Base-by-base conservation (phyloP, 2,113 vertebrate genomes). In the Hydropotes inermis region DNA sequence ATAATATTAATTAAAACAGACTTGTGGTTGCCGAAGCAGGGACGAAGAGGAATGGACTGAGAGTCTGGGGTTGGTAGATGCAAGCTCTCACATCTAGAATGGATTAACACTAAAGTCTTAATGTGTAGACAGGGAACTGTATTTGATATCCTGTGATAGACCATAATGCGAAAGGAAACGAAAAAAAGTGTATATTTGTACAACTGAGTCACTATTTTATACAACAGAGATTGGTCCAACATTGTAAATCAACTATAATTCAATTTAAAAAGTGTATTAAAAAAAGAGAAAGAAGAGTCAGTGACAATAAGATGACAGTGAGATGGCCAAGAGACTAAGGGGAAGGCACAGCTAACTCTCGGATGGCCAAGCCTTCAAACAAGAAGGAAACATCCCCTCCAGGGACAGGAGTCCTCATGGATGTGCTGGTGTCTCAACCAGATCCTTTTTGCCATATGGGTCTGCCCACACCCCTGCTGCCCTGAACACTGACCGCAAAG, bases 241-340 rank as follows among this genome's bases (percentile, higher is more conserved):
- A 50, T 50, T 79, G 15, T 79, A 79, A 50, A 33, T 79, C 43
- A 79, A 79, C 76, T 79, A 50, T 79, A 79, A 30, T 79, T 50
- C 1, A 0, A 43, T 43, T 25, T 3, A 3, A 3, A 23, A 23
- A 70, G n/a, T 23, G 23, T 70, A 70, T 70, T 36, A 2, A 4
- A 28, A 5, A 47, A 45, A 78, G 64, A 70, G 16, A 67, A 70
- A 36, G 19, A 50, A 50, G 15, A 79, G 76, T 50, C 76, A 30
- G 8, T 33, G 15, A 30, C 8, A 50, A 6, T 11, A 4, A 4
- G 10, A 47, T 52, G 23, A 27, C 19, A 36, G 21, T 47, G 43
- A 57, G 25, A 23, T 28, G 21, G 55, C 47, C 87, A 52, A 91
- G 23, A n/a, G 33, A 79, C 50, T 23, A 27, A 50, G 23, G 30